Percentiles rank a stretch among this genome's conserved stretches.
Evolutionary conservation across 2,888 invertebrate genomes (phyloP).

Genomic region (Andrena trimmerana): DNA sequence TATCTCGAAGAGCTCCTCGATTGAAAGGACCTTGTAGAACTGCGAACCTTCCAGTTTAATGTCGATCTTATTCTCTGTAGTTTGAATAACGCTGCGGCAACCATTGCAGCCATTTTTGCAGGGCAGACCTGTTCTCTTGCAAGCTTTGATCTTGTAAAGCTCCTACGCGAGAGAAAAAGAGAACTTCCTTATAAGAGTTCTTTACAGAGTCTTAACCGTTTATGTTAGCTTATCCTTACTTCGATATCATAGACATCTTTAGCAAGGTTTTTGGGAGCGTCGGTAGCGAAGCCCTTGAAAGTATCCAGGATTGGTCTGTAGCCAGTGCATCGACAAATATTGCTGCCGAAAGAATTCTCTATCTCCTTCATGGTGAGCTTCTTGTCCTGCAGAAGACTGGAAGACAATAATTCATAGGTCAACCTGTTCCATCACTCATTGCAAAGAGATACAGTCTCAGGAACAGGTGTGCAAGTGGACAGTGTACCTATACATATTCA

Average conservation of each 20-base stretch:
- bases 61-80: conserved; percentile 72
- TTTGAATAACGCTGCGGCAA: conserved; percentile 21
- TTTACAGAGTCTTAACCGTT: neutral
- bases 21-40: conserved; percentile 87
- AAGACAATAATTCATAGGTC: neutral
- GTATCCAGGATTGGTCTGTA: conserved; percentile 92
- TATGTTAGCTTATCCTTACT: neutral
- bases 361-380: conserved; percentile 88
- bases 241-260: conserved; percentile 86
- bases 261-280: conserved; percentile 86
- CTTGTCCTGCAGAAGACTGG: conserved; percentile 83
- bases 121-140: conserved; percentile 82
- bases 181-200: neutral
- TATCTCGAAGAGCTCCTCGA: conserved; percentile 87
- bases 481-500: conserved; percentile 86
- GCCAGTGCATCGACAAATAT: conserved; percentile 92
- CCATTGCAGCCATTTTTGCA: conserved; percentile 83
- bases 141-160: conserved; percentile 78
- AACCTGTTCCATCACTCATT: no score
- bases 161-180: conserved; percentile 72
- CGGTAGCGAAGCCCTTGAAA: conserved; percentile 90
- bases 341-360: conserved; percentile 90
- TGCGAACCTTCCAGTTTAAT: conserved; percentile 82
- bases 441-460: neutral
- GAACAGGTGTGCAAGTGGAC: conserved; percentile 53